These are phyloP conservation scores for Protobothrops mucrosquamatus DNA, from an alignment of 2,113 vertebrate species.

Conservation along the genomic window DNA sequence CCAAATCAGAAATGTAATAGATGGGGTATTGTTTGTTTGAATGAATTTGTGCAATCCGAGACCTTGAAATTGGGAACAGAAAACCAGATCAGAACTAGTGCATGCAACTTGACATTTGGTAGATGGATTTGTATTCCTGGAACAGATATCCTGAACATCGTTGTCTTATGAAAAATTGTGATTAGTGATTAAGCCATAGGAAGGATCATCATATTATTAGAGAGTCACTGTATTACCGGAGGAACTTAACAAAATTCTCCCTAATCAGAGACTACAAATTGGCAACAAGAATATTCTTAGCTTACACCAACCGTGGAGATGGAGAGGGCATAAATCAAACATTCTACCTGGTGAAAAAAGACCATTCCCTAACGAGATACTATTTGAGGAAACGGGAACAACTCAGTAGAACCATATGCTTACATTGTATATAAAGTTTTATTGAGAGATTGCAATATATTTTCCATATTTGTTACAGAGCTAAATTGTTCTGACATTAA, in stretches of 20 bases:
- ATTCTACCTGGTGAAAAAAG: background rate
- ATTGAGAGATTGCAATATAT: slow-evolving; percentile 21
- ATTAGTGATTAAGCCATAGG: background rate
- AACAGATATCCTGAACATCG: background rate
- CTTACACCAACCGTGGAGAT: background rate
- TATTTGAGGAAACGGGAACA: background rate
- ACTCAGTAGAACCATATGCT: slow-evolving; percentile 5
- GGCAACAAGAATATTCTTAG: background rate
- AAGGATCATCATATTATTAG: background rate
- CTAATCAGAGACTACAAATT: background rate
- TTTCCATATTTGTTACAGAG: slow-evolving; percentile 6
- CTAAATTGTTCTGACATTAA: slow-evolving; percentile 1
- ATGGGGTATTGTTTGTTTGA: background rate
- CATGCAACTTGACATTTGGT: background rate
- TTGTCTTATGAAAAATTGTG: background rate
- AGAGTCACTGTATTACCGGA: background rate
- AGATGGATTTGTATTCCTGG: background rate
- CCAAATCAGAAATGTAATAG: background rate
- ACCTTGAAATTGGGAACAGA: background rate
- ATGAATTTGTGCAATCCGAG: background rate
- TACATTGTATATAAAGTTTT: slow-evolving; percentile 38
- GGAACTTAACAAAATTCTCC: background rate
- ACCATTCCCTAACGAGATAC: background rate
- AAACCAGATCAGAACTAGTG: background rate
- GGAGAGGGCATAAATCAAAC: background rate